Percentiles rank a stretch among this genome's conserved stretches.
phyloP scores from a whole-genome alignment of 2,113 vertebrate genomes.

The Scomber japonicus region DNA sequence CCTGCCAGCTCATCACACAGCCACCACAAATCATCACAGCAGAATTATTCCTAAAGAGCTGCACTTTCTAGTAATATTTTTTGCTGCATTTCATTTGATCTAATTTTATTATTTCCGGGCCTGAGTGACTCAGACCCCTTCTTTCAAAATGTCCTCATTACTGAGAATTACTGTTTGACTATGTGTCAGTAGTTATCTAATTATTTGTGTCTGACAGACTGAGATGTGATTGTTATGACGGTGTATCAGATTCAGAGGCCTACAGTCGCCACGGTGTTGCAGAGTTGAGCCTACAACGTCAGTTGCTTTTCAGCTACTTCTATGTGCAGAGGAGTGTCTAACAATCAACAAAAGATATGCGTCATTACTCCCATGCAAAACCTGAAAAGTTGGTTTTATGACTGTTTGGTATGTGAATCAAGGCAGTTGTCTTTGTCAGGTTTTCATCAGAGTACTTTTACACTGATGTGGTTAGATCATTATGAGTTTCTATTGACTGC shows the following conservation, averaged over 20 bases:
- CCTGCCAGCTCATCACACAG: background rate
- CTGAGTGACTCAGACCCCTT: background rate
- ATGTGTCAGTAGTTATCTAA: background rate
- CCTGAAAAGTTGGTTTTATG: conserved; percentile 81
- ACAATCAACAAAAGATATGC: conserved; percentile 60
- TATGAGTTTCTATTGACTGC: conserved; percentile 37
- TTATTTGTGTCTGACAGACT: background rate
- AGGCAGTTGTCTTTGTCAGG: conserved; percentile 14
- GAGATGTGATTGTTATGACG: conserved; percentile 11
- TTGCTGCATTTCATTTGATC: background rate
- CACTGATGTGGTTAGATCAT: conserved; percentile 6
- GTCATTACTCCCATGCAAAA: conserved; percentile 75
- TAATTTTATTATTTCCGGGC: background rate
- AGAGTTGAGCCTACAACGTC: conserved; percentile 27
- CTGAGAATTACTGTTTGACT: background rate
- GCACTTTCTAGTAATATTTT: background rate
- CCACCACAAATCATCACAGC: too few relatives aligned
- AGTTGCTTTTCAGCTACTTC: conserved; percentile 49
- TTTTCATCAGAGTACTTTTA: conserved; percentile 27
- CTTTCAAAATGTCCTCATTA: background rate
- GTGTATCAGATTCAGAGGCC: conserved; percentile 9
- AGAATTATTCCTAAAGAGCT: background rate
- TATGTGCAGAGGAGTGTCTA: conserved; percentile 71
- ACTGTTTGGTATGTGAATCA: conserved; percentile 60
- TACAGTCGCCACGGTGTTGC: conserved; percentile 7